Percentiles rank a stretch among this genome's conserved stretches.
These are phyloP conservation scores for Itoplectis maculator DNA, from an alignment of 2,888 invertebrate genomes.

Conservation along the genomic window DNA sequence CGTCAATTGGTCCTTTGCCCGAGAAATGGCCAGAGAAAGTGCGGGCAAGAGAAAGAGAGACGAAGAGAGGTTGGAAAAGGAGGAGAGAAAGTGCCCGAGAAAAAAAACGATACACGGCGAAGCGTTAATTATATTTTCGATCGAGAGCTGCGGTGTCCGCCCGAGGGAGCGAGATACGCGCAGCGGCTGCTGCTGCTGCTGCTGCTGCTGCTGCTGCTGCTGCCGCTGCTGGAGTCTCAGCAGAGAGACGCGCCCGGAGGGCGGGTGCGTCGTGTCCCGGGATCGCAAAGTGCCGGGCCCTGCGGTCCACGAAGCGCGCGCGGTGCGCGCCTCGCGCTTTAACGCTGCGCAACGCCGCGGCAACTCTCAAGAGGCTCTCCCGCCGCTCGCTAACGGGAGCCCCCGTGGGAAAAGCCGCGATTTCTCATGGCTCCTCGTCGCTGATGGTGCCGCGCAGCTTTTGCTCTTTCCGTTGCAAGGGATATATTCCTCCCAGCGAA, in stretches of 20 bases:
- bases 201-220: no score
- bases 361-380: constrained; percentile 62
- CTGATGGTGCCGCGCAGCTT: constrained; percentile 20
- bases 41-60: background rate
- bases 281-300: constrained; percentile 64
- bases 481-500: constrained; percentile 17
- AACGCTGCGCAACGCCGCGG: constrained; percentile 51
- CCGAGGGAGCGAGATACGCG: background rate
- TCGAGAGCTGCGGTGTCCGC: constrained; percentile 38
- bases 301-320: constrained; percentile 64
- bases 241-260: constrained; percentile 20
- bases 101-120: constrained; percentile 19
- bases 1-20: constrained; percentile 62
- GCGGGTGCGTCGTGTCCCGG: constrained; percentile 35
- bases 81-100: background rate
- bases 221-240: background rate
- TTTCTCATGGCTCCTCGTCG: constrained; percentile 64
- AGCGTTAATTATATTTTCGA: constrained; percentile 68
- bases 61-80: background rate
- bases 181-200: constrained; percentile 19
- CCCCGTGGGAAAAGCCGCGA: constrained; percentile 70
- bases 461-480: constrained; percentile 20
- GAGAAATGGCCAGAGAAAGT: background rate
- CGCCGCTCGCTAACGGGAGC: constrained; percentile 65
- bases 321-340: constrained; percentile 59